These are phyloP conservation scores for Siphonodentalium dalli DNA, from an alignment of 2,888 invertebrate species.

Conservation along the genomic window DNA sequence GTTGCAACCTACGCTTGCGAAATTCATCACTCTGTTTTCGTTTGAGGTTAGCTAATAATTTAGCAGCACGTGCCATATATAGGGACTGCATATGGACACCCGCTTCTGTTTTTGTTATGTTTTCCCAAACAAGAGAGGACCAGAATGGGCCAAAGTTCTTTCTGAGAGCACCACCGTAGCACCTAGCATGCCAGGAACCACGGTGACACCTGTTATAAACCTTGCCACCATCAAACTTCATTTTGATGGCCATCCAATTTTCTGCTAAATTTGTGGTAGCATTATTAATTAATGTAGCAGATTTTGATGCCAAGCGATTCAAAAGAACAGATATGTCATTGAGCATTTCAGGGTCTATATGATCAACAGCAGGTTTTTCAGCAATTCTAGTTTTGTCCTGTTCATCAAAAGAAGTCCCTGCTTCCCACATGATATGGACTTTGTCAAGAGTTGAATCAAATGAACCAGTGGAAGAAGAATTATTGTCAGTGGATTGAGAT, in stretches of 20 bases:
- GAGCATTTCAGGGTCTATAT: constrained; percentile 1
- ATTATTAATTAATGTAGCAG: constrained; percentile 20
- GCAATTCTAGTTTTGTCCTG: constrained; percentile 4
- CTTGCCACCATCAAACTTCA: constrained; percentile 32
- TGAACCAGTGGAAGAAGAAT: no score
- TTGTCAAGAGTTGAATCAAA: no score
- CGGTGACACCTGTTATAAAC: constrained; percentile 15
- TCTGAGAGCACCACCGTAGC: constrained; percentile 17
- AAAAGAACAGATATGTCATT: constrained; percentile 18
- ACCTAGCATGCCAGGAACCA: constrained; percentile 23
- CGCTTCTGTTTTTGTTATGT: no score
- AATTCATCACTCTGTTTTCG: no score
- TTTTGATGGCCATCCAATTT: constrained; percentile 22
- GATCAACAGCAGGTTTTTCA: not conserved
- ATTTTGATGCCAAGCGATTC: constrained; percentile 21
- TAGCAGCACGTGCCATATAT: no score
- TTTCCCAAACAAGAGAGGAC: constrained; percentile 11
- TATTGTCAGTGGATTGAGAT: no score
- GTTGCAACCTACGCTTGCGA: no score
- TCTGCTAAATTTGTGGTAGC: constrained; percentile 28
- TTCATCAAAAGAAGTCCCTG: no score
- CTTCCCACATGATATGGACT: no score
- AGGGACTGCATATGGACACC: not conserved
- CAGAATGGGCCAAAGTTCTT: constrained; percentile 18
- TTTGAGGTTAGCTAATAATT: no score